A percentile compares a stretch with the other conserved stretches of the same genome.
Evolutionary conservation across 2,888 invertebrate species (phyloP).

Genomic region (Abrostola triplasia): DNA sequence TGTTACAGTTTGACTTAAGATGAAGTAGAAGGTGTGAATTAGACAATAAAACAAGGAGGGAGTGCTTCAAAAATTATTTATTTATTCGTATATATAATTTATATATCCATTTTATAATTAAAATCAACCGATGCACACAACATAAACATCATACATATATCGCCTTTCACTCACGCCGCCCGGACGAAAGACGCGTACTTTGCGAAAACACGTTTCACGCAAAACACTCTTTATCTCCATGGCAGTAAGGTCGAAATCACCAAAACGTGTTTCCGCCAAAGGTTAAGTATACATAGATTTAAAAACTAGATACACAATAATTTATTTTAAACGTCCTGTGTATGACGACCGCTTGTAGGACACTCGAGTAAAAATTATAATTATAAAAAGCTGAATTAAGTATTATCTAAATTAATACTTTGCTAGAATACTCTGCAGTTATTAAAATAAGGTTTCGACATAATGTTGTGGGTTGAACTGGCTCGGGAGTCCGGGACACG

Average conservation of each 20-base stretch:
- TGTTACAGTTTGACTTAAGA: too few relatives aligned
- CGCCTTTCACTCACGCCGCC: slow-evolving; percentile 58
- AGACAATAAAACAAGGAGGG: slow-evolving; percentile 70
- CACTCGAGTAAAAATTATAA: slow-evolving; percentile 54
- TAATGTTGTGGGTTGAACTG: slow-evolving; percentile 46
- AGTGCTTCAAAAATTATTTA: slow-evolving; percentile 88
- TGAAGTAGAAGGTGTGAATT: background rate
- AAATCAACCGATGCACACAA: slow-evolving; percentile 86
- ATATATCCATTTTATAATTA: slow-evolving; percentile 87
- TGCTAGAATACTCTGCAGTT: slow-evolving; percentile 70
- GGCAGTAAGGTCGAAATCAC: slow-evolving; percentile 63
- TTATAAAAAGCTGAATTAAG: slow-evolving; percentile 66
- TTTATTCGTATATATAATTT: slow-evolving; percentile 88
- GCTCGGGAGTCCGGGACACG: background rate
- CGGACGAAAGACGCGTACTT: slow-evolving; percentile 59
- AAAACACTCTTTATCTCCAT: slow-evolving; percentile 60
- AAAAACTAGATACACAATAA: slow-evolving; percentile 65
- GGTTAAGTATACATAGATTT: slow-evolving; percentile 60
- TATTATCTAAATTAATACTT: slow-evolving; percentile 77
- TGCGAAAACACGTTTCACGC: slow-evolving; percentile 59
- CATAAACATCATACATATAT: slow-evolving; percentile 67
- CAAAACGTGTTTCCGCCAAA: slow-evolving; percentile 54
- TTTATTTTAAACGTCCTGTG: slow-evolving; percentile 58
- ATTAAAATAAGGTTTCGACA: slow-evolving; percentile 52
- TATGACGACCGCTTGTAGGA: slow-evolving; percentile 44